Percentiles rank a stretch among this genome's conserved stretches.
Conservation (phyloP, 2,113 vertebrate species). For the Siniperca chuatsi region DNA sequence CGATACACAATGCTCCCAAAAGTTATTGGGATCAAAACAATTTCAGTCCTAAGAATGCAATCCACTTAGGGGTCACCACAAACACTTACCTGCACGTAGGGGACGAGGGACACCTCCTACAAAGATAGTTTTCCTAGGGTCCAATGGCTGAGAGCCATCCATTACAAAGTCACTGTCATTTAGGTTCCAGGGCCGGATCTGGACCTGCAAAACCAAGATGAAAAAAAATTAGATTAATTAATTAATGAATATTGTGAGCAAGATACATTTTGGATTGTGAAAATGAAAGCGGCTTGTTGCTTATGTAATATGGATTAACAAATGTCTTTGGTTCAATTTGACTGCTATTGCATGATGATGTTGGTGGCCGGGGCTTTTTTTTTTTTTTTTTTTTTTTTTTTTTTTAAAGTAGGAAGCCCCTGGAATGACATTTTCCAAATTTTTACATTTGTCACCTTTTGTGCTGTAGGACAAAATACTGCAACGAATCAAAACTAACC, state of each 20-base stretch:
- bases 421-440: background rate
- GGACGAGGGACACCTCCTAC: slow-evolving; percentile 98
- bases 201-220: slow-evolving; percentile 85
- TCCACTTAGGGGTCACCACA: background rate
- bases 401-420: background rate
- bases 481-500: background rate
- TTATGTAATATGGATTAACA: slow-evolving; percentile 28
- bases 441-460: background rate
- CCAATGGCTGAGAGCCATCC: slow-evolving; percentile 98
- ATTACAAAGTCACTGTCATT: slow-evolving; percentile 99
- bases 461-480: background rate
- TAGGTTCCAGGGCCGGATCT: slow-evolving; percentile 99
- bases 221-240: too few species aligned
- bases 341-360: background rate
- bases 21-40: background rate
- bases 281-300: slow-evolving; percentile 21
- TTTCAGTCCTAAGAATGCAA: background rate
- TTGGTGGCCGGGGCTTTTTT: background rate
- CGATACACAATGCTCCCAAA: background rate
- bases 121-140: slow-evolving; percentile 99
- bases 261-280: slow-evolving; percentile 24
- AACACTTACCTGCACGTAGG: slow-evolving; percentile 91
- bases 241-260: background rate
- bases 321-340: background rate
- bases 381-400: too few species aligned